Base-by-base conservation (phyloP, 2,888 invertebrate genomes). In the Leucania comma region DNA sequence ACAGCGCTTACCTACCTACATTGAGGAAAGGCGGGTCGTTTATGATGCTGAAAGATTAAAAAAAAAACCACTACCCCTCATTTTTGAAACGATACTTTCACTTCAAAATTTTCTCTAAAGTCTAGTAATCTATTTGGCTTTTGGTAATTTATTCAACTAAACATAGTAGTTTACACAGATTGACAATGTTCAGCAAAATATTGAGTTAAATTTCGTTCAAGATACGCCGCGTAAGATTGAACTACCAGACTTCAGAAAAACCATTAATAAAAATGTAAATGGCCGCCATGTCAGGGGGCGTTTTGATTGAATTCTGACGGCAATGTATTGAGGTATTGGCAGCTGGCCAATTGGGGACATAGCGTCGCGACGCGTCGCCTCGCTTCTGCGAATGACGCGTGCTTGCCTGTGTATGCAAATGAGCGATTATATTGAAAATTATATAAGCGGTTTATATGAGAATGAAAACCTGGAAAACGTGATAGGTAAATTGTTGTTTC, bases 221-320 rank as follows among this genome's bases (percentile, higher is more conserved):
- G 42, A 42, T 42, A 42, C 42, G 42, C 6, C 42, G 4, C 5
- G 42, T 42, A 42, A 5, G 42, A 35, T 35, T 9, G 35, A 17
- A 17, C 42, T 4, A 42, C 17, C 42, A n/a, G 46, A 48, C 46
- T 48, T 48, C 46, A 48, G 46, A 79, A 80, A 78, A 79, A 79
- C 60, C 63, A 81, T 81, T 82, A 82, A 72, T 48, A 48, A 48
- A 72, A 66, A 85, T 81, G 77, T 78, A 82, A 81, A 85, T 80
- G 57, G 46, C 51, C 48, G 71, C 35, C 56, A 65, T 76, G 63
- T 75, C 62, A 64, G 61, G 68, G 70, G 69, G 61, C 59, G 68
- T 53, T 83, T 75, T 85, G 86, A 85, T 84, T 84, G 84, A 85
- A 85, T 82, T 83, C 69, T 76, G 85, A 81, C 72, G 60, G 62